A percentile compares a stretch with the other conserved stretches of the same genome.
phyloP scores from a whole-genome alignment of 2,113 vertebrate genomes.

The Colius striatus region DNA sequence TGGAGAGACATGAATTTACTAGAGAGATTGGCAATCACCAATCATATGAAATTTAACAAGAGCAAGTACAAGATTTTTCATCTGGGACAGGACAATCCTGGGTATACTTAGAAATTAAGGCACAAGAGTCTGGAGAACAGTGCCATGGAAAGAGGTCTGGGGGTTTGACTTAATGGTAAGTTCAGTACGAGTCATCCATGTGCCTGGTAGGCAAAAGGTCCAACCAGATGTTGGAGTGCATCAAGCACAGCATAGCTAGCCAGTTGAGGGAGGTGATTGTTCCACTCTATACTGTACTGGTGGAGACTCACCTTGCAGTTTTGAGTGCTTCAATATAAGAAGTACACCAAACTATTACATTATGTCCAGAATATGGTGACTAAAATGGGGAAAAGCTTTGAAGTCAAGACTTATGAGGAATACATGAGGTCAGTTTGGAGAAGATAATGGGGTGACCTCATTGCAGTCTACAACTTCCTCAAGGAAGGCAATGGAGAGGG shows the following conservation, averaged over 20 bases:
- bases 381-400: too few relatives aligned
- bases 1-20: background rate
- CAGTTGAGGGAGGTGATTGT: background rate
- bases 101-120: rapidly evolving
- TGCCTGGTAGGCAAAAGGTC: background rate
- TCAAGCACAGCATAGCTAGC: background rate
- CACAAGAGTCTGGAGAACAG: background rate
- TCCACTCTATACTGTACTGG: background rate
- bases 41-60: background rate
- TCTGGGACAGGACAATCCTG: background rate
- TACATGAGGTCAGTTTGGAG: background rate
- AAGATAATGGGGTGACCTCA: background rate
- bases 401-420: background rate
- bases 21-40: background rate
- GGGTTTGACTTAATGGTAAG: background rate
- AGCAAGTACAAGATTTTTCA: background rate
- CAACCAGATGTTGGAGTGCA: background rate
- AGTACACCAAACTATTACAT: background rate
- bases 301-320: background rate
- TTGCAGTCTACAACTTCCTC: background rate
- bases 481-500: background rate
- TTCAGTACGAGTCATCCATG: background rate
- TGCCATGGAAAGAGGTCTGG: background rate
- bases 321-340: background rate
- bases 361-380: background rate